Base-by-base conservation (phyloP, 1,140 invertebrate genomes). In the Whitmania pigra region DNA sequence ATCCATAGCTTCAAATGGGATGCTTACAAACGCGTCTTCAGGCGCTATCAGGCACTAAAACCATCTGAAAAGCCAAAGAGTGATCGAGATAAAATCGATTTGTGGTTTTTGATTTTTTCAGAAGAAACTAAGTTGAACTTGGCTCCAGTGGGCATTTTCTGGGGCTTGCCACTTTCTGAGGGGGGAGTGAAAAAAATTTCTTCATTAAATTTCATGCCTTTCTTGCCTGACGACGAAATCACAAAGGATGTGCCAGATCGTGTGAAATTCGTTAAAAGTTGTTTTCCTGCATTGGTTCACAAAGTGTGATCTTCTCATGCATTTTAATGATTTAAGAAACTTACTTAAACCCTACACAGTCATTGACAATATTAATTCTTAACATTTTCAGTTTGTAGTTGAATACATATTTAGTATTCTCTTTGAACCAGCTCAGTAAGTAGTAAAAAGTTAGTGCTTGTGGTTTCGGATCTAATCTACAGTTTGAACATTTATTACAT, bases 1-100 rank as follows among this genome's bases (percentile, higher is more conserved):
- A 71, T 71, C 22, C 72, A 75, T 36, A 36, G 70, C 25, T 75
- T 75, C 69, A 73, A 74, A 20, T 76, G 75, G 75, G 49, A 70
- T 3, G 43, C 27, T 27, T 74, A 75, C 74, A 74, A 74, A 71
- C 53, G 68, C 53, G 69, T 76, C 27, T 74, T 75, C 70, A 22
- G 69, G 18, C 20, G 71, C 67, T 74, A 76, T 69, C 69, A 75
- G 68, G 36, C 25, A n/a, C n/a, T 55, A 40, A 17, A 22, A 18
- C 25, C 70, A 49, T 27, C 15, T 18, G 70, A 75, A 43, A 71
- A 70, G 31, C 73, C 75, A 22, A 75, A 57, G 40, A 36, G 43
- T 53, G 66, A 76, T 40, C 73, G 75, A 49, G 63, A 75, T 29
- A 76, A 76, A 60, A 73, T 74, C 7, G 72, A 72, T 67, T 27